Percentiles rank a stretch among this genome's conserved stretches.
These are phyloP conservation scores for Neomicropteryx cornuta DNA, from an alignment of 1,140 invertebrate species.

Conservation along the genomic window DNA sequence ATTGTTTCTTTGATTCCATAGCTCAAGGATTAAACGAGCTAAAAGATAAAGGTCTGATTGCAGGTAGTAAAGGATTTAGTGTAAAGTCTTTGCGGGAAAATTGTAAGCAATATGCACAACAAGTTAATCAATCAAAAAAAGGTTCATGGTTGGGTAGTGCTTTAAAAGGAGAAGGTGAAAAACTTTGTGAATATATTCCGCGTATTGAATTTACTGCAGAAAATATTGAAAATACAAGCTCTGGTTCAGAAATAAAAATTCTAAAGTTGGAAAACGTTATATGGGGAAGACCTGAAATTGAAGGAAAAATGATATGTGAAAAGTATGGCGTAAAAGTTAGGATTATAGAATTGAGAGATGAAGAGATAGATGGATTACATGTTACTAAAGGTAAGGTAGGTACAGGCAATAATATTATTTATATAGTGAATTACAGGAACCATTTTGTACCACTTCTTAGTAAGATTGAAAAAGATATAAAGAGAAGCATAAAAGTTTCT, in stretches of 20 bases:
- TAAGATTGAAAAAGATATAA: constrained; percentile 1
- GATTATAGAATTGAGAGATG: constrained; percentile 1
- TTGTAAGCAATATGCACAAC: constrained; percentile 1
- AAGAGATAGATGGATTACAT: constrained; percentile 1
- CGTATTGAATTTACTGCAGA: constrained; percentile 1
- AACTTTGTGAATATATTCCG: constrained; percentile 1
- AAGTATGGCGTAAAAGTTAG: constrained; percentile 1
- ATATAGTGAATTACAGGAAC: constrained; percentile 1
- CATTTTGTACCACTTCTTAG: constrained; percentile 1
- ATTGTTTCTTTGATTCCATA: constrained; percentile 1
- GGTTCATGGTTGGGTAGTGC: constrained; percentile 1
- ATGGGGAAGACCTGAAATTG: constrained; percentile 1
- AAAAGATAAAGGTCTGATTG: constrained; percentile 1
- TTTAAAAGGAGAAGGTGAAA: constrained; percentile 1
- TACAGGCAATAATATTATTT: constrained; percentile 1
- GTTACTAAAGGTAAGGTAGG: constrained; percentile 1
- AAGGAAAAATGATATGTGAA: constrained; percentile 1
- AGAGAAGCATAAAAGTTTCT: constrained; percentile 6
- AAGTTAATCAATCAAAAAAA: constrained; percentile 1
- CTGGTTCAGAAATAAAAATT: constrained; percentile 1
- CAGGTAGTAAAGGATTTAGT: constrained; percentile 1
- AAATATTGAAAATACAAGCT: constrained; percentile 1
- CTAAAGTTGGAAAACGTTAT: constrained; percentile 1
- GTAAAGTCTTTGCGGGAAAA: constrained; percentile 1
- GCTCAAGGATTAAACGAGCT: constrained; percentile 1